A percentile compares a stretch with the other conserved stretches of the same genome.
Conservation (phyloP, 2,113 vertebrate genomes). For the Petroica traversi region DNA sequence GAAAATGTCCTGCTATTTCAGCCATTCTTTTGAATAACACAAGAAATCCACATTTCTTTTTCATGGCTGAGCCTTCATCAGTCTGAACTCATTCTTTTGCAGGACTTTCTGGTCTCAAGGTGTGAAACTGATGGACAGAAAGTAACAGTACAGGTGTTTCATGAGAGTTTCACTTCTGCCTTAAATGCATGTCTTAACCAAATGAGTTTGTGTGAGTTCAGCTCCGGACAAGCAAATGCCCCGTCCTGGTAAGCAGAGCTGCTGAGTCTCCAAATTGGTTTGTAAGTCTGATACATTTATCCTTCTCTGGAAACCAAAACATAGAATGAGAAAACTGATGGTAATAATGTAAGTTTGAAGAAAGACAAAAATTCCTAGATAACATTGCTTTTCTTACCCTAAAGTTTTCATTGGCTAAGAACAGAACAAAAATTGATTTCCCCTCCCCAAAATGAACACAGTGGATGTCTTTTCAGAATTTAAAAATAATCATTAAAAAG, state of each 20-base stretch:
- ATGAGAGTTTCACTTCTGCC: not conserved
- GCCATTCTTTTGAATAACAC: not conserved
- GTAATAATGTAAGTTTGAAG: not conserved
- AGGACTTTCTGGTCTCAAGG: not conserved
- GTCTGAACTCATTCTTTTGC: not conserved
- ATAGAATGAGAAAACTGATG: not conserved
- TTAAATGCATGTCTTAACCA: no score
- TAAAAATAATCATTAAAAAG: not conserved
- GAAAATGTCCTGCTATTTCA: not conserved
- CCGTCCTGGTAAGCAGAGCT: not conserved
- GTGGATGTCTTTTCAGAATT: not conserved
- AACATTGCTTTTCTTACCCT: not conserved
- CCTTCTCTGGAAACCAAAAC: not conserved
- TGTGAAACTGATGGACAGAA: not conserved
- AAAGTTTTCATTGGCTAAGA: not conserved
- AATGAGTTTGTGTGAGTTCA: not conserved
- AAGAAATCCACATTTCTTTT: not conserved
- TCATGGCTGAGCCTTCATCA: not conserved
- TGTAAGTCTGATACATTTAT: not conserved
- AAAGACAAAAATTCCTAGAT: not conserved
- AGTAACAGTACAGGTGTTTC: not conserved
- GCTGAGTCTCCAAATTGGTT: not conserved
- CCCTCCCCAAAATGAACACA: not conserved
- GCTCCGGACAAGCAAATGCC: not conserved
- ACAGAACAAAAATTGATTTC: not conserved